Conservation (phyloP, 2,113 vertebrate species). For the Strigops habroptila region DNA sequence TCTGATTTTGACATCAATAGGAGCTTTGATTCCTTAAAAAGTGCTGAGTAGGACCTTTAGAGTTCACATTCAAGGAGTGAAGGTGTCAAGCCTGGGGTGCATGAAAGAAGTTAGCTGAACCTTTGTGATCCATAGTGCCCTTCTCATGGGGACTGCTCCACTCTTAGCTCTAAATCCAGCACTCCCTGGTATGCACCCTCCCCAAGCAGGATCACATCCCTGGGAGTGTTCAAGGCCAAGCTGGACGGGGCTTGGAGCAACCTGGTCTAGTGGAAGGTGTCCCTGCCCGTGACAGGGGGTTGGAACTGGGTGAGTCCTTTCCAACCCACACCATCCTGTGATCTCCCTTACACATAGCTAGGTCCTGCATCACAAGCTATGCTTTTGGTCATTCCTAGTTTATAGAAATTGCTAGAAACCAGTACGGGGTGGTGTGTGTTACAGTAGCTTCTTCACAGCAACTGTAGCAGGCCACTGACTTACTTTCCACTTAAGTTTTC, state of each 20-base stretch:
- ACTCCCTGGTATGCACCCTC: background rate
- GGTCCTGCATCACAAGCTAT: accelerated
- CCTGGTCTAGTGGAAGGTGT: background rate
- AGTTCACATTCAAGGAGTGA: background rate
- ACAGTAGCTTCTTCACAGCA: background rate
- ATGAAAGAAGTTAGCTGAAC: background rate
- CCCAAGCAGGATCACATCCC: background rate
- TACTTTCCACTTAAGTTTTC: background rate
- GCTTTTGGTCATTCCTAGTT: background rate
- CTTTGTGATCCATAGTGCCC: accelerated
- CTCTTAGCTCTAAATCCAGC: background rate
- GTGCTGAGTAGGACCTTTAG: background rate
- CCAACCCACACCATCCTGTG: background rate
- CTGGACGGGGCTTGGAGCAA: background rate
- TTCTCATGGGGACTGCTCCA: background rate
- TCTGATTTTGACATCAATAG: background rate
- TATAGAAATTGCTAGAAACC: background rate
- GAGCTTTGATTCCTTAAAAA: background rate
- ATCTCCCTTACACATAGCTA: background rate
- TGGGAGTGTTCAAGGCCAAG: background rate
- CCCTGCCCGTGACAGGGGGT: background rate
- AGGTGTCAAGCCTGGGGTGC: background rate
- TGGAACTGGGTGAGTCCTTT: background rate
- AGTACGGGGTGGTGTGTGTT: background rate
- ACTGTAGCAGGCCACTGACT: background rate